A percentile compares a stretch with the other conserved stretches of the same genome.
phyloP scores from a whole-genome alignment of 2,113 vertebrate species.

The Archocentrus centrarchus region DNA sequence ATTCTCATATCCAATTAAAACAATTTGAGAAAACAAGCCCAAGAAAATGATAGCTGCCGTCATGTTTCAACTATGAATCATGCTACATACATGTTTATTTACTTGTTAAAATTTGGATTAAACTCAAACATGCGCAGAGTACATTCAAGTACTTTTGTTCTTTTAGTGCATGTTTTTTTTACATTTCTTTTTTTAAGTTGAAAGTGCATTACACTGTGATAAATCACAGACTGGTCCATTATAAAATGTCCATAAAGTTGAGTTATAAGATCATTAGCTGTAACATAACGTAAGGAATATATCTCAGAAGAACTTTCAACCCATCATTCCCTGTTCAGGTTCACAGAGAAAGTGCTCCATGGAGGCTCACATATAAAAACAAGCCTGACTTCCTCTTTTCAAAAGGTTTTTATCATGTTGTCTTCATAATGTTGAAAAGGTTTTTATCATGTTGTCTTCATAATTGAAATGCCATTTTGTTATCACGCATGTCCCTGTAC shows the following conservation, averaged over 20 bases:
- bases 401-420: constrained; percentile 17
- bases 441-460: constrained; percentile 11
- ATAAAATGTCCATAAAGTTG: constrained; percentile 60
- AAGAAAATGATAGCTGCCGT: constrained; percentile 39
- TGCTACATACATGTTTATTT: constrained; percentile 36
- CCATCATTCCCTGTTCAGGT: constrained; percentile 34
- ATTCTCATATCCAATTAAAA: constrained; percentile 60
- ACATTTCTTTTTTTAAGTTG: constrained; percentile 1
- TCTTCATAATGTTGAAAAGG: constrained; percentile 20
- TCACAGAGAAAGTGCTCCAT: constrained; percentile 30
- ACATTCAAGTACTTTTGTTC: constrained; percentile 2
- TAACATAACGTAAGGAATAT: constrained; percentile 54
- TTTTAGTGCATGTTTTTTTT: constrained; percentile 40
- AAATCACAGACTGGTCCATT: constrained; percentile 49
- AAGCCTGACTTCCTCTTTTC: constrained; percentile 25
- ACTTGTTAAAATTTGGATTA: constrained; percentile 40
- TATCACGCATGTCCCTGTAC: not conserved
- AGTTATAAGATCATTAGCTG: constrained; percentile 61
- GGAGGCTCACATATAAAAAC: constrained; percentile 35
- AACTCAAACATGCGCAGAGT: constrained; percentile 23
- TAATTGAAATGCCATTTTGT: constrained; percentile 2
- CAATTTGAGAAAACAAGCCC: constrained; percentile 37
- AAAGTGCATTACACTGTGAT: constrained; percentile 51
- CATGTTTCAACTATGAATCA: constrained; percentile 44
- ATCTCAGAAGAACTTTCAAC: constrained; percentile 48